These are phyloP conservation scores for Hyperoplus lanceolatus DNA, from an alignment of 2,797 vertebrate genomes.

Conservation along the genomic window DNA sequence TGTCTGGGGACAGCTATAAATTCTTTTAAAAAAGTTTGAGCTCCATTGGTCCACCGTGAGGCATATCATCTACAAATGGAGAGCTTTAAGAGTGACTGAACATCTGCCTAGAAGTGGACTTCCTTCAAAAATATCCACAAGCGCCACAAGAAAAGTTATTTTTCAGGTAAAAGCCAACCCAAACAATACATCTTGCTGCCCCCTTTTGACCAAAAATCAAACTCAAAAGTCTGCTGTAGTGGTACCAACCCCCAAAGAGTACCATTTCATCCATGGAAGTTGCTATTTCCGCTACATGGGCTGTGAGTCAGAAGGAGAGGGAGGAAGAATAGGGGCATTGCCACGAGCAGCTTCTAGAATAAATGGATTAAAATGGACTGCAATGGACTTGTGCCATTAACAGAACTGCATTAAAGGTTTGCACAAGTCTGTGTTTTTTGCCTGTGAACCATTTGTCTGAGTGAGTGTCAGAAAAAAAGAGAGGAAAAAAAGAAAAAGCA, in stretches of 20 bases:
- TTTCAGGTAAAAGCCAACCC: too few relatives aligned
- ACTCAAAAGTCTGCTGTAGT: constrained; percentile 4
- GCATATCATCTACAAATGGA: too few relatives aligned
- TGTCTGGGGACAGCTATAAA: too few relatives aligned
- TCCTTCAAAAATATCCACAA: too few relatives aligned
- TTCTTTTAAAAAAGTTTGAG: too few relatives aligned
- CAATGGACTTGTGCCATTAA: constrained; percentile 11
- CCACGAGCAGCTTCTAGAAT: constrained; percentile 2
- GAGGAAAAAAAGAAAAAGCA: background rate
- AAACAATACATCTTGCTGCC: constrained; percentile 6
- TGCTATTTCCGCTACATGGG: background rate
- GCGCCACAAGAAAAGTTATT: too few relatives aligned
- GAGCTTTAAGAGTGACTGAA: too few relatives aligned
- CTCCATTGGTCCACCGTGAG: too few relatives aligned
- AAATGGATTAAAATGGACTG: constrained; percentile 30
- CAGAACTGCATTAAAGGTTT: constrained; percentile 29
- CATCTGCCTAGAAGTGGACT: too few relatives aligned
- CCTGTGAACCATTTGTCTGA: constrained; percentile 9
- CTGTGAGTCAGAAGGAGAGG: constrained; percentile 5
- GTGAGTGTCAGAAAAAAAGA: constrained; percentile 9
- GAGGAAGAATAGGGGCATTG: background rate
- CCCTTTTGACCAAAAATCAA: background rate
- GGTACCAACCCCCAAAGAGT: constrained; percentile 16
- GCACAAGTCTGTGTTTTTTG: constrained; percentile 15
- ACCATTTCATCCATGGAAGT: constrained; percentile 21